Base-by-base conservation (phyloP, 2,888 invertebrate genomes). In the Melanostoma mellinum region DNA sequence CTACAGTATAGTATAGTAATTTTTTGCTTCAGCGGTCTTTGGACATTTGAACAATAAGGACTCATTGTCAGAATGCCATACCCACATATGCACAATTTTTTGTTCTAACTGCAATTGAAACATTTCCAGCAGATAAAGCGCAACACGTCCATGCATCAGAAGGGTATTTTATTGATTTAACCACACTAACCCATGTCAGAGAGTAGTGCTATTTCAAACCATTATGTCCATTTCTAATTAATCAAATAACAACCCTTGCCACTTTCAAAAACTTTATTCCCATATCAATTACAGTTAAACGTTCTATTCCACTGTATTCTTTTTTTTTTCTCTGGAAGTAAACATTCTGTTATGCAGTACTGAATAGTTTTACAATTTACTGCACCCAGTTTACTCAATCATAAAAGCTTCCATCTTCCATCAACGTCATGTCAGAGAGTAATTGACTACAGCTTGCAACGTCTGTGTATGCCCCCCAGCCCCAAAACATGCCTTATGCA, bases 311-410 rank as follows among this genome's bases (percentile, higher is more conserved):
- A 63, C 48, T 63, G 48, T 36, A 4, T 42, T n/a, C 6, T 60
- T 6, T 58, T 44, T 60, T 33, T 42, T 4, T 63, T 48, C 32
- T 53, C 61, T 72, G 52, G 60, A 61, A 61, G 46, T 58, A 20
- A 52, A 53, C 52, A 61, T 52, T 61, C 44, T 5, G 40, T 67
- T 46, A 30, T 30, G n/a, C 6, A 52, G 32, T 44, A 42, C 63
- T 65, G 72, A 72, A 78, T 78, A 60, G 65, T 67, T 72, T 72
- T 48, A 72, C 67, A 65, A 78, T 78, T 78, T 72, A 78, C 78
- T 78, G 53, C 65, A 53, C 53, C 40, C 52, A 60, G 72, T 60
- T 78, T 55, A 72, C 78, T 78, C 73, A 73, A 68, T 73, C 73
- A 79, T 68, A 73, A 73, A 68, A 79, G 58, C 68, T 61, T 74